Conservation (phyloP, 2,113 vertebrate species). For the Chaetura pelagica region DNA sequence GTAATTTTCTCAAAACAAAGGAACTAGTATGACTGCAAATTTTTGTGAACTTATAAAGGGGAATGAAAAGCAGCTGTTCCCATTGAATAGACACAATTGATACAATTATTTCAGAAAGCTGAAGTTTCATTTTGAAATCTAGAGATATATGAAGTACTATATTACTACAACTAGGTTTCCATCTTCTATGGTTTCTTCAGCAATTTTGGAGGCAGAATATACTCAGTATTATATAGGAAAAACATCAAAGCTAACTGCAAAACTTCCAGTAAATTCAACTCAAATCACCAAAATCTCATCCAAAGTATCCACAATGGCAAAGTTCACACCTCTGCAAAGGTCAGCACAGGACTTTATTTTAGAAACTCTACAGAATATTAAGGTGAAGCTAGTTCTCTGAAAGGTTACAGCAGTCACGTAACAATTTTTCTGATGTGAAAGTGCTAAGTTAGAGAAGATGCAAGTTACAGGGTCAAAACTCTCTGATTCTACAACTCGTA, state of each 20-base stretch:
- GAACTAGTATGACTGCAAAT: background rate
- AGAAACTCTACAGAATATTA: background rate
- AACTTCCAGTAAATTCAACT: background rate
- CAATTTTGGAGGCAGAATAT: background rate
- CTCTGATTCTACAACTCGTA: background rate
- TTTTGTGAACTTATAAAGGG: background rate
- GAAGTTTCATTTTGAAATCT: background rate
- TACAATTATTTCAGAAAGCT: background rate
- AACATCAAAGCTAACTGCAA: background rate
- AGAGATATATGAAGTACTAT: background rate
- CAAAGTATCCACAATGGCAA: background rate
- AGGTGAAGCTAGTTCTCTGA: background rate
- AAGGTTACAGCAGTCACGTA: background rate
- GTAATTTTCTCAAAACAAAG: background rate
- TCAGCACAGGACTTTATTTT: background rate
- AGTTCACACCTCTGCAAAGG: background rate
- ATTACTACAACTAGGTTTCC: background rate
- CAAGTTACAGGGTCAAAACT: background rate
- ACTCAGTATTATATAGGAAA: background rate
- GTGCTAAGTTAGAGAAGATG: background rate
- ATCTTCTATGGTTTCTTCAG: background rate
- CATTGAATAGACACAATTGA: background rate
- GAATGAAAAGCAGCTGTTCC: background rate
- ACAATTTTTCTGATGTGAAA: background rate
- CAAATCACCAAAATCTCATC: background rate